Evolutionary conservation across 2,888 invertebrate genomes (phyloP).

Genomic region (Caenorhabditis doughertyi): DNA sequence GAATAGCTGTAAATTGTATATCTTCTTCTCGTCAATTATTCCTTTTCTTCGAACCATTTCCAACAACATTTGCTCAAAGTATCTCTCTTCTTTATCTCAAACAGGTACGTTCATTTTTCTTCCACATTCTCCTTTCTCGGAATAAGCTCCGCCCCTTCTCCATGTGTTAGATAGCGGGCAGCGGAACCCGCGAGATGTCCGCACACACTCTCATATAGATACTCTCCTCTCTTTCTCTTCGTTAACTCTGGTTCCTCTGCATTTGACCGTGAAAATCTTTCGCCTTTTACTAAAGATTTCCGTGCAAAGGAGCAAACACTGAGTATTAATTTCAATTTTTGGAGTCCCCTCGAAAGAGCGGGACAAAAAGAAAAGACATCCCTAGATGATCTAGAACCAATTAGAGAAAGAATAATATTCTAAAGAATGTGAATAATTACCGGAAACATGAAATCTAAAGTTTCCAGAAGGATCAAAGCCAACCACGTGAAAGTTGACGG

Average conservation of each 20-base stretch:
- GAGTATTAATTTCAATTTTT: slow-evolving; percentile 67
- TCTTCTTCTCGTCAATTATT: slow-evolving; percentile 58
- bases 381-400: no score
- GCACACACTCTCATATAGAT: slow-evolving; percentile 2
- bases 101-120: slow-evolving; percentile 16
- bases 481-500: slow-evolving; percentile 54
- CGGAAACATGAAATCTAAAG: background rate
- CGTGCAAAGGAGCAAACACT: slow-evolving; percentile 75
- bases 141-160: slow-evolving; percentile 2
- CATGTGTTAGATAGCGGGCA: slow-evolving; percentile 6
- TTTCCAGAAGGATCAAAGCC: slow-evolving; percentile 41
- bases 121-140: background rate
- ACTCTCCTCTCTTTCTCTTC: background rate
- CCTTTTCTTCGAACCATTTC: slow-evolving; percentile 65
- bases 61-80: slow-evolving; percentile 31
- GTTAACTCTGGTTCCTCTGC: slow-evolving; percentile 62
- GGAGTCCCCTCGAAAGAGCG: slow-evolving; percentile 72
- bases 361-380: slow-evolving; percentile 52
- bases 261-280: slow-evolving; percentile 80
- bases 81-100: slow-evolving; percentile 37
- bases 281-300: slow-evolving; percentile 82
- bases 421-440: no score
- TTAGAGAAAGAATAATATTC: no score
- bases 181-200: slow-evolving; percentile 57
- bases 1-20: slow-evolving; percentile 55